phyloP scores from a whole-genome alignment of 2,113 vertebrate genomes.

The Sebastes schlegelii region DNA sequence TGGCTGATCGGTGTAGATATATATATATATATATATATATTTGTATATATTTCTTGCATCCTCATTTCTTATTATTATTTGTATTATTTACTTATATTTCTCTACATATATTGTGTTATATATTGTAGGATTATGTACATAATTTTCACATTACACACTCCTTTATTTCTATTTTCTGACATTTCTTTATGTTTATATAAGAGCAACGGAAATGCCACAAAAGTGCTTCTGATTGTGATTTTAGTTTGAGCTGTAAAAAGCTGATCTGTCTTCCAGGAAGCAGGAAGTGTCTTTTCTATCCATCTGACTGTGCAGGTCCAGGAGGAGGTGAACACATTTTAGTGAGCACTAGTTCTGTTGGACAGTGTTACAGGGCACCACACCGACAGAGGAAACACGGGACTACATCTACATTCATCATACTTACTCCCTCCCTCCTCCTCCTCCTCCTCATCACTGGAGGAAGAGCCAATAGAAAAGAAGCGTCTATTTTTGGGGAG shows the following conservation, averaged over 20 bases:
- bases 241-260: neutral
- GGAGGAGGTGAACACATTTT: neutral
- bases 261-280: neutral
- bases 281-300: neutral
- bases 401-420: neutral
- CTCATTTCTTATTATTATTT: no score
- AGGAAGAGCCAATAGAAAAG: conserved; percentile 91
- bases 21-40: no score
- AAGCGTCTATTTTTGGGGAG: conserved; percentile 91
- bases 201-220: no score
- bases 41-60: no score
- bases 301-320: neutral
- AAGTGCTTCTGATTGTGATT: no score
- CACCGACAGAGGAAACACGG: neutral
- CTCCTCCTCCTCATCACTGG: conserved; percentile 89
- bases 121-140: no score
- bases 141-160: no score
- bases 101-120: no score
- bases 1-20: no score
- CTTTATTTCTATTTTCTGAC: no score
- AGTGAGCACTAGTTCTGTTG: conserved; percentile 6
- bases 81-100: no score
- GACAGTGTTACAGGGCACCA: conserved; percentile 30
- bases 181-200: no score
- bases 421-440: conserved; percentile 88